A percentile compares a stretch with the other conserved stretches of the same genome.
Evolutionary conservation across 2,113 vertebrate species (phyloP).

Genomic region (Clupea harengus): DNA sequence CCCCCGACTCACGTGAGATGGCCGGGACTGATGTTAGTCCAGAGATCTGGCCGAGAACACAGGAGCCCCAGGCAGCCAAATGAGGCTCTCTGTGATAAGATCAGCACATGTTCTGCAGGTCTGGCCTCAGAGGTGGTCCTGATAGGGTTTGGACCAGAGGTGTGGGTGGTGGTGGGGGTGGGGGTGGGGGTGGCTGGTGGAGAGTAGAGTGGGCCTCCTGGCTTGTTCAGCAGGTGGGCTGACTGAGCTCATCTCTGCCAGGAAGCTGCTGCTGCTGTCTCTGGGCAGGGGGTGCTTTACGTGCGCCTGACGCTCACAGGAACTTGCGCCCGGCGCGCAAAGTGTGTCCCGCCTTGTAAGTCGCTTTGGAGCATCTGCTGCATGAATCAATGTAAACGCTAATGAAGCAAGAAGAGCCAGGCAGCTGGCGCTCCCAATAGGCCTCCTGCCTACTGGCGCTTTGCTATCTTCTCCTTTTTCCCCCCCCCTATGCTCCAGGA

Average conservation of each 20-base stretch:
- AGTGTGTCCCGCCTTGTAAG: conserved; percentile 15
- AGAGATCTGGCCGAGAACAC: not conserved
- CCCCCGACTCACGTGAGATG: not conserved
- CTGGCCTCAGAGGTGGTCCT: conserved; percentile 36
- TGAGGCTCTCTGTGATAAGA: conserved; percentile 42
- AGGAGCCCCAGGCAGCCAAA: not conserved
- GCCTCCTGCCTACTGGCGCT: not conserved
- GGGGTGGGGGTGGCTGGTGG: not conserved
- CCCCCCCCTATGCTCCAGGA: not conserved
- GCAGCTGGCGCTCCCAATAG: conserved; percentile 7
- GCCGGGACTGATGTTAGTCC: not conserved
- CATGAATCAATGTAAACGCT: conserved; percentile 16
- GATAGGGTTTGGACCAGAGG: not conserved
- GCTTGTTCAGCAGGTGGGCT: conserved; percentile 12
- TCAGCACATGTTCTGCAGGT: conserved; percentile 16
- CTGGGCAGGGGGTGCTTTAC: not conserved
- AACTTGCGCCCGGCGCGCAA: not conserved
- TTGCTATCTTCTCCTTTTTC: not conserved
- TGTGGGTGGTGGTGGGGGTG: not conserved
- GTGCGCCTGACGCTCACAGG: not conserved
- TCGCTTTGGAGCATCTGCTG: conserved; percentile 7
- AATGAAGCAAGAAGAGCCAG: not conserved
- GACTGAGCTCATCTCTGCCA: not conserved
- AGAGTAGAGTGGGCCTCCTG: not conserved
- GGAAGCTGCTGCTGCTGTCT: not conserved